These are phyloP conservation scores for Epinephelus fuscoguttatus DNA, from an alignment of 2,113 vertebrate genomes.

Conservation along the genomic window DNA sequence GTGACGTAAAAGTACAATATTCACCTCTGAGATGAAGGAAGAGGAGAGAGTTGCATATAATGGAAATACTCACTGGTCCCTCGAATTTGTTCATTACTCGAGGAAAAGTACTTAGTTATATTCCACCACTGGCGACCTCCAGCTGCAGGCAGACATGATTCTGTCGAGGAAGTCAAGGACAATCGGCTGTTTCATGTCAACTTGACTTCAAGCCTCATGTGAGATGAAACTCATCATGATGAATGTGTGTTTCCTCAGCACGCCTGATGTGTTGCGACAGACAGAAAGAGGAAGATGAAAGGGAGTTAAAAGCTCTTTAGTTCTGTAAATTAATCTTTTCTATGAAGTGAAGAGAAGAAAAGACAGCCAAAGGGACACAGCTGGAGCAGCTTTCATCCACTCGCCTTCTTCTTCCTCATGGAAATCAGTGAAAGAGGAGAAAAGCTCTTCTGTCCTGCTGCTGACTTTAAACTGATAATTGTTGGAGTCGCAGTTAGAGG, in stretches of 20 bases:
- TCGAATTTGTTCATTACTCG: background rate
- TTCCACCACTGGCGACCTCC: background rate
- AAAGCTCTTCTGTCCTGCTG: background rate
- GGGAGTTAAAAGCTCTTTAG: conserved; percentile 9
- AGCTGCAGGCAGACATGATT: background rate
- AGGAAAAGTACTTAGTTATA: background rate
- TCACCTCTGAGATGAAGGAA: no score
- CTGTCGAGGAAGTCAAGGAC: conserved; percentile 2
- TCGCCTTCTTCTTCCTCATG: background rate
- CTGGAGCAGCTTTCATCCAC: background rate
- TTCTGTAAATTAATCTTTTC: conserved; percentile 1
- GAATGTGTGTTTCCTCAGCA: background rate
- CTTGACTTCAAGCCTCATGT: background rate
- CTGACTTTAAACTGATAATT: background rate
- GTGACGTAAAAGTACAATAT: background rate
- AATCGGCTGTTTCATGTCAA: background rate
- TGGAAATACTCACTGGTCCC: background rate
- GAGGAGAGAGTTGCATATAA: background rate
- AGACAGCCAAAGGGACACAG: background rate
- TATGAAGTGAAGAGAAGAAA: background rate
- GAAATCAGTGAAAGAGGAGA: background rate
- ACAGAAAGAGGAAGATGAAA: background rate
- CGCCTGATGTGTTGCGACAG: background rate
- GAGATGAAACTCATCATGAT: background rate
- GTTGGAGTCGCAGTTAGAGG: background rate